A percentile compares a stretch with the other conserved stretches of the same genome.
Evolutionary conservation across 2,888 invertebrate genomes (phyloP).

Genomic region (Nezara viridula): DNA sequence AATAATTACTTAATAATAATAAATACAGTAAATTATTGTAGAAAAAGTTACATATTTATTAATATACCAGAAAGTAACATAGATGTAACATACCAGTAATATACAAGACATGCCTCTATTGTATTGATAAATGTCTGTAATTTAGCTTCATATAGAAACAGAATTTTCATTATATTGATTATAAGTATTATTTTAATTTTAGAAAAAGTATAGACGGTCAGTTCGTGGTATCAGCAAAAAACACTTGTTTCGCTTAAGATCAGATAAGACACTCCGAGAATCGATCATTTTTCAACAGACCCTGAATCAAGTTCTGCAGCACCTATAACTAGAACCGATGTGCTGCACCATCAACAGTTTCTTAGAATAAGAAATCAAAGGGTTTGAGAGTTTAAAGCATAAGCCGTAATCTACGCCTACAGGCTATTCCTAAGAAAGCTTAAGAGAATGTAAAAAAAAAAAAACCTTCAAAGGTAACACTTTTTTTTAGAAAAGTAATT

Average conservation of each 20-base stretch:
- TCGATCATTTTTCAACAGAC: background rate
- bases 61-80: too few relatives aligned
- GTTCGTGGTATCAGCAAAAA: background rate
- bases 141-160: background rate
- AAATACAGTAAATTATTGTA: too few relatives aligned
- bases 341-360: background rate
- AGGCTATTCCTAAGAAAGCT: background rate
- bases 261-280: background rate
- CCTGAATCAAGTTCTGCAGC: background rate
- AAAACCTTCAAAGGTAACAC: background rate
- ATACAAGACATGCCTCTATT: background rate
- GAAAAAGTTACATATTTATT: too few relatives aligned
- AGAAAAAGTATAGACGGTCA: too few relatives aligned
- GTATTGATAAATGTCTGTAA: background rate
- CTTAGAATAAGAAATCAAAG: background rate
- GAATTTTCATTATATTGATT: background rate
- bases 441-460: background rate
- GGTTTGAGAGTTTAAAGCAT: background rate
- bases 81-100: background rate
- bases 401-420: background rate
- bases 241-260: background rate
- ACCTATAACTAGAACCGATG: background rate
- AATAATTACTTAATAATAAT: too few relatives aligned
- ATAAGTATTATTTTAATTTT: too few relatives aligned
- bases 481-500: background rate